phyloP scores from a whole-genome alignment of 2,888 invertebrate genomes.

The Thecophora atra region DNA sequence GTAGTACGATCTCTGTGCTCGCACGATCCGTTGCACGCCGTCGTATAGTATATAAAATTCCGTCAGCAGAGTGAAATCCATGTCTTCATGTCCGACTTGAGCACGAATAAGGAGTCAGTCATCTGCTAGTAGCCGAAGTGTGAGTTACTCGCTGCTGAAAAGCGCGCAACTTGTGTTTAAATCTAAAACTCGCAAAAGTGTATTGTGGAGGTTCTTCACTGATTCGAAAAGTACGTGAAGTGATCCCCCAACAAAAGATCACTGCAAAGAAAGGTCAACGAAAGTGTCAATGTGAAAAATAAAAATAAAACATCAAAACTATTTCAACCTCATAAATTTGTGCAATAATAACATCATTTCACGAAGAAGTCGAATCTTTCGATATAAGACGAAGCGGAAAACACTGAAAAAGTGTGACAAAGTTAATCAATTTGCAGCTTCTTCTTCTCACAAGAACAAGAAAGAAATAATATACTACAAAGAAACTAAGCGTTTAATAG shows the following conservation, averaged over 20 bases:
- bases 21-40: not conserved
- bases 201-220: slow-evolving; percentile 1
- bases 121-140: slow-evolving; percentile 62
- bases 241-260: not conserved
- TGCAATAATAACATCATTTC: too few species aligned
- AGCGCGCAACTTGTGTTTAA: slow-evolving; percentile 43
- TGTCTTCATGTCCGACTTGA: slow-evolving; percentile 58
- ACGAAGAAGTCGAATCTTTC: too few species aligned
- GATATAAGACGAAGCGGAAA: too few species aligned
- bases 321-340: not conserved
- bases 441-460: too few species aligned
- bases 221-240: slow-evolving; percentile 29
- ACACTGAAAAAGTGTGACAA: too few species aligned
- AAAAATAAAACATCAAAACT: not conserved
- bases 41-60: slow-evolving; percentile 24
- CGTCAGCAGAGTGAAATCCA: slow-evolving; percentile 47
- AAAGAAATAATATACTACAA: too few species aligned
- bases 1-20: not conserved
- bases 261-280: not conserved
- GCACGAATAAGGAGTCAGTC: slow-evolving; percentile 60
- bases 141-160: slow-evolving; percentile 55
- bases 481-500: too few species aligned
- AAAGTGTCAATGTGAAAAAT: slow-evolving; percentile 11
- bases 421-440: too few species aligned
- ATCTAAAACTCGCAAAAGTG: slow-evolving; percentile 21